Evolutionary conservation across 2,888 invertebrate species (phyloP).

Genomic region (Dinocampus coccinellae): DNA sequence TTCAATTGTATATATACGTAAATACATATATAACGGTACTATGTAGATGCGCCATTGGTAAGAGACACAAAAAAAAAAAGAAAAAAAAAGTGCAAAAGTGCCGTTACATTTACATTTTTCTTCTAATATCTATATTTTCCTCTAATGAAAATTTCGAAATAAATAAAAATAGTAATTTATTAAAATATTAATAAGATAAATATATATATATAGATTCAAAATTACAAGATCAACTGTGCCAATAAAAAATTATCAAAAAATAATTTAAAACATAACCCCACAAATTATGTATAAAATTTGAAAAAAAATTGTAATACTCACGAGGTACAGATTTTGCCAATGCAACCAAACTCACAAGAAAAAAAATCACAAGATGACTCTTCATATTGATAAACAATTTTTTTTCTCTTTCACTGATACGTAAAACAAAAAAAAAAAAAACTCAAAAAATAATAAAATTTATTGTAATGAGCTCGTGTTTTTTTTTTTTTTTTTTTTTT

Average conservation of each 20-base stretch:
- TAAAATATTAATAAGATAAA: not conserved
- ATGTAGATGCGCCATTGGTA: not conserved
- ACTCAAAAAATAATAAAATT: constrained; percentile 15
- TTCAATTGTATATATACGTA: constrained; percentile 3
- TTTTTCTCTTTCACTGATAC: not conserved
- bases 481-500: no score
- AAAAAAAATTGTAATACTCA: constrained; percentile 48
- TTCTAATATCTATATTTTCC: not conserved
- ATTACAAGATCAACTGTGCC: no score
- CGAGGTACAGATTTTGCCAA: constrained; percentile 57
- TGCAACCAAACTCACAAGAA: constrained; percentile 55
- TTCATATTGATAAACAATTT: constrained; percentile 42
- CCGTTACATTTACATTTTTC: not conserved
- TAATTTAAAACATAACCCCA: no score
- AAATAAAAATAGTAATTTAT: not conserved
- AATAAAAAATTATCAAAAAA: no score
- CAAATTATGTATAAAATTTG: not conserved
- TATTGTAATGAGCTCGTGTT: no score
- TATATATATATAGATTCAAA: constrained; percentile 7
- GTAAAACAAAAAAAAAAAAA: not conserved
- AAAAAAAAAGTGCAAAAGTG: not conserved
- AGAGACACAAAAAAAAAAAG: not conserved
- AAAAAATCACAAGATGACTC: constrained; percentile 47
- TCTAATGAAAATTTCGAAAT: not conserved
- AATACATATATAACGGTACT: not conserved